Conservation (phyloP, 2,797 vertebrate species). For the Betta splendens region DNA sequence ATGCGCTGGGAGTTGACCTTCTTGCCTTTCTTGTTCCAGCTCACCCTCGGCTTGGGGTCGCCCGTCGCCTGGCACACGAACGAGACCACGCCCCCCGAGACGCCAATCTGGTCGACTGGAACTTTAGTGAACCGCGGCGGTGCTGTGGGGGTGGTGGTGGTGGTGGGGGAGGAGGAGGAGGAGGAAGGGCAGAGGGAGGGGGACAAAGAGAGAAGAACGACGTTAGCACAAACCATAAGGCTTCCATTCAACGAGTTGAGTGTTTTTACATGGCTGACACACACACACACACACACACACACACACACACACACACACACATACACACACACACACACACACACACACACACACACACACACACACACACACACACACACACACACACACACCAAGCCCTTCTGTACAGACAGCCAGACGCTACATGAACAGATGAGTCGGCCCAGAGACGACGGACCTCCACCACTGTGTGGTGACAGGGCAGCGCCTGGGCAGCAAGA, state of each 20-base stretch:
- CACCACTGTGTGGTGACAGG: background rate
- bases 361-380: constrained; percentile 18
- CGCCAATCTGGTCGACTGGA: constrained; percentile 94
- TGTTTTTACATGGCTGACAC: constrained; percentile 54
- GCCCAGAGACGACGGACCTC: background rate
- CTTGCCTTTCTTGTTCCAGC: constrained; percentile 98
- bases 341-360: constrained; percentile 21
- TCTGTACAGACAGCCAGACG: background rate
- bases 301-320: constrained; percentile 21
- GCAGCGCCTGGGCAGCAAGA: background rate
- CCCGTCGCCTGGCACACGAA: constrained; percentile 96
- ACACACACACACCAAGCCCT: no score
- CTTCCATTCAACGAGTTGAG: constrained; percentile 52
- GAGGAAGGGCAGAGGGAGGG: background rate
- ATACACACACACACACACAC: constrained; percentile 20
- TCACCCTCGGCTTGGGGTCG: constrained; percentile 93
- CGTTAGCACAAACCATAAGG: constrained; percentile 35
- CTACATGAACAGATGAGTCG: background rate
- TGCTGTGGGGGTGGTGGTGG: constrained; percentile 66
- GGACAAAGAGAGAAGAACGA: constrained; percentile 5
- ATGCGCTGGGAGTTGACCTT: constrained; percentile 97
- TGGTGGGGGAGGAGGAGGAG: no score
- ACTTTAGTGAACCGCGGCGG: constrained; percentile 87
- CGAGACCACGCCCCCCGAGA: constrained; percentile 95
- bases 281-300: constrained; percentile 16